phyloP scores from a whole-genome alignment of 2,113 vertebrate species.

The Paraplagusia blochii region DNA sequence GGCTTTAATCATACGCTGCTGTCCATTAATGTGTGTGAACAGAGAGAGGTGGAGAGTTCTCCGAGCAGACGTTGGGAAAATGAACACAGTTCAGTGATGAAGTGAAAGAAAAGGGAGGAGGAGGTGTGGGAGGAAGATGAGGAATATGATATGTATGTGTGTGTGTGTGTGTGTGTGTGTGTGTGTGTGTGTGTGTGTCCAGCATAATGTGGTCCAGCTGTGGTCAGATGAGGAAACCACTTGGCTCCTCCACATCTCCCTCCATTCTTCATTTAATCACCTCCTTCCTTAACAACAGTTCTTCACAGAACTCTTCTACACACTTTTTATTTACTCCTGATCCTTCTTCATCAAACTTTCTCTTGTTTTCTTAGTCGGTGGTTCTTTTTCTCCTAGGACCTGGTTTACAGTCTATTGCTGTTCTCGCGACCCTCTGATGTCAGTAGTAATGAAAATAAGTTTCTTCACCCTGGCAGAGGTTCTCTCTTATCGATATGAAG shows the following conservation, averaged over 20 bases:
- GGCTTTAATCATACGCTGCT: neutral
- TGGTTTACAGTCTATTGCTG: conserved; percentile 35
- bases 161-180: conserved; percentile 32
- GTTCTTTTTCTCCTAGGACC: too few species aligned
- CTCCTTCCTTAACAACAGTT: conserved; percentile 30
- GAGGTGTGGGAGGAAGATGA: conserved; percentile 42
- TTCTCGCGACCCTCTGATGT: conserved; percentile 35
- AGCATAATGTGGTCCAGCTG: conserved; percentile 73
- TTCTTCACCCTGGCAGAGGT: neutral
- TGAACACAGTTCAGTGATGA: conserved; percentile 37
- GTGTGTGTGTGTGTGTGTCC: conserved; percentile 21
- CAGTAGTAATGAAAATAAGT: neutral
- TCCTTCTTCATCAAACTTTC: conserved; percentile 2
- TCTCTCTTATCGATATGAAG: neutral
- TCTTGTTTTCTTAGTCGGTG: conserved; percentile 2
- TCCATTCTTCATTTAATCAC: conserved; percentile 69
- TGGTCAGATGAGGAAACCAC: conserved; percentile 68
- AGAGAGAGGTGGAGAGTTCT: neutral
- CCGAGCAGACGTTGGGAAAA: conserved; percentile 24
- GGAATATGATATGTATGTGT: conserved; percentile 56
- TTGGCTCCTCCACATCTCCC: conserved; percentile 66
- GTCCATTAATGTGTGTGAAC: neutral
- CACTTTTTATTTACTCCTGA: conserved; percentile 1
- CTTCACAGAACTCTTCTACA: conserved; percentile 30
- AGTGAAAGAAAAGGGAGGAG: conserved; percentile 30